phyloP scores from a whole-genome alignment of 2,113 vertebrate genomes.

The Oryzias woworae region DNA sequence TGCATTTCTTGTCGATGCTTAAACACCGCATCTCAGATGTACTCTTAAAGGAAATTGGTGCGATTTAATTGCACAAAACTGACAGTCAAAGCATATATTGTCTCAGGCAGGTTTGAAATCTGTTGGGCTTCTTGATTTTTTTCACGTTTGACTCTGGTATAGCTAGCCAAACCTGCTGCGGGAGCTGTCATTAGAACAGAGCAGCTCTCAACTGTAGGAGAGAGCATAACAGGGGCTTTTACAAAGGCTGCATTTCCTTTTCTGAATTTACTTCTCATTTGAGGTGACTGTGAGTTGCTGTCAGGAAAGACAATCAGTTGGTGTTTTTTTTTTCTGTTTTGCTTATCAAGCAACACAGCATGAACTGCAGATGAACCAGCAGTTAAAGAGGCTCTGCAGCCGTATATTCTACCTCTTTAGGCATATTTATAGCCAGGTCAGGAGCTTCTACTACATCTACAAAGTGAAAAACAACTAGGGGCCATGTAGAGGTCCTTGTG shows the following conservation, averaged over 20 bases:
- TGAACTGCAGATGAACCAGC: slow-evolving; percentile 8
- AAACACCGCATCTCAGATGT: background rate
- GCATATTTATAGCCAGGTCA: slow-evolving; percentile 52
- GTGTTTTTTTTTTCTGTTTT: slow-evolving; percentile 3
- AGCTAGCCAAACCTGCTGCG: slow-evolving; percentile 54
- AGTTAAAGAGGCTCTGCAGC: slow-evolving; percentile 22
- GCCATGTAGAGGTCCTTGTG: slow-evolving; percentile 4
- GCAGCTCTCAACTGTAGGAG: background rate
- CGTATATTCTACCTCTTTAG: slow-evolving; percentile 42
- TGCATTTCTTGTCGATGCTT: background rate
- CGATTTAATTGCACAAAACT: background rate
- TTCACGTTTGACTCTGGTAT: slow-evolving; percentile 27
- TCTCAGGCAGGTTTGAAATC: slow-evolving; percentile 20
- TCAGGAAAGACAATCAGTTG: background rate
- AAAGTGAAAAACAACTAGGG: background rate
- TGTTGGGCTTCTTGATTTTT: slow-evolving; percentile 17
- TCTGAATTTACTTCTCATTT: too few species aligned
- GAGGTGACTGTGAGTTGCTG: too few species aligned
- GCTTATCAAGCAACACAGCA: slow-evolving; percentile 9
- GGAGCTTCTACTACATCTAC: slow-evolving; percentile 27
- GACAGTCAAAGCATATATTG: background rate
- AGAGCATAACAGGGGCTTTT: too few species aligned
- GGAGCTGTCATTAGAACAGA: slow-evolving; percentile 6
- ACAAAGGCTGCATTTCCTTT: too few species aligned
- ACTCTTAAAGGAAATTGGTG: slow-evolving; percentile 6